A percentile compares a stretch with the other conserved stretches of the same genome.
Conservation (phyloP, 1,140 invertebrate species). For the Ditylenchus dipsaci region DNA sequence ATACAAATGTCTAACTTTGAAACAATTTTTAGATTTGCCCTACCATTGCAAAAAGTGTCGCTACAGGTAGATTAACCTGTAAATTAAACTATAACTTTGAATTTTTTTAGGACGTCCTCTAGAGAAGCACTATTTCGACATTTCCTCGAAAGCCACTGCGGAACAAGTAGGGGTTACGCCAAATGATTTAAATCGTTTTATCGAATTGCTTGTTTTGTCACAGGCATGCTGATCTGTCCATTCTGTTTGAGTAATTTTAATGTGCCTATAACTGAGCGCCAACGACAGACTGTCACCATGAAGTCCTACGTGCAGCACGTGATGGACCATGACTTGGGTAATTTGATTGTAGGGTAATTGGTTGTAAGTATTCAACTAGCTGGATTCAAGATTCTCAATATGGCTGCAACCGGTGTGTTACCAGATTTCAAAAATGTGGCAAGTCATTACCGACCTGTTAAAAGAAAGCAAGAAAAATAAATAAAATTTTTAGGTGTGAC, state of each 20-base stretch:
- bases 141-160: conserved; percentile 13
- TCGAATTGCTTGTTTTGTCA: neutral
- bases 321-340: conserved; percentile 19
- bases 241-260: conserved; percentile 9
- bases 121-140: conserved; percentile 9
- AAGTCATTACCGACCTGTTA: neutral
- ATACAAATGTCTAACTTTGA: too few species aligned
- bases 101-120: conserved; percentile 7
- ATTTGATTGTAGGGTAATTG: neutral
- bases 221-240: conserved; percentile 13
- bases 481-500: neutral
- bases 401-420: neutral
- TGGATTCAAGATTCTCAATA: neutral
- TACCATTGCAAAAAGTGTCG: neutral
- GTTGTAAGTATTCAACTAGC: neutral
- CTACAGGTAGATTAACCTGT: neutral
- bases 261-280: conserved; percentile 7
- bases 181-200: neutral
- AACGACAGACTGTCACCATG: conserved; percentile 2
- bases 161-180: neutral
- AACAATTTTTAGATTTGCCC: neutral
- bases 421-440: conserved; percentile 5
- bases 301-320: conserved; percentile 23
- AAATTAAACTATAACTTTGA: neutral
- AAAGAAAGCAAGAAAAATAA: neutral